Base-by-base conservation (phyloP, 2,797 vertebrate genomes). In the Galagoides demidoff region DNA sequence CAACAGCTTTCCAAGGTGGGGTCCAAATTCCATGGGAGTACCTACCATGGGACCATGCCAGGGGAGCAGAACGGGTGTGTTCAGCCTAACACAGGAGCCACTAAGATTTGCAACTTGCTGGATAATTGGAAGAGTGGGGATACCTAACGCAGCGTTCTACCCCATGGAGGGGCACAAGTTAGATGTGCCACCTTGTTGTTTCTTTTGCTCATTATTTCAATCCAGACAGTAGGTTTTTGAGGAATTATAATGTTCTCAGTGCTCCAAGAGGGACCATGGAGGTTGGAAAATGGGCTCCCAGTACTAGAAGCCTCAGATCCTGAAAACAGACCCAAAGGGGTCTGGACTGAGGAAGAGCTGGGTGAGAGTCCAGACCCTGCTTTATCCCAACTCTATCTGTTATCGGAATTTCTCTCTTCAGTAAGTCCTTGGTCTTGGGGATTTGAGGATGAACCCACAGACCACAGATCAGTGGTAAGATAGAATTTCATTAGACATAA, bases 161-260 rank as follows among this genome's bases (percentile, higher is more conserved):
- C 27, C 77, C 23, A 2, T 5, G 17, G 89, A 27, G n/a, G 79
- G 64, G 52, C 22, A 0, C 1, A 23, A 22, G 22, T 77, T n/a
- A 74, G 79, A 49, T 49, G 16, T 8, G 4, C 8, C 3, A 71
- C 73, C 89, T 85, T n/a, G 34, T 55, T 83, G 83, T 94, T 95
- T 92, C 86, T 66, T 91, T 85, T 71, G 45, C 84, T 94, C 93
- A 70, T 96, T 94, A 92, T 94, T 89, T 90, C n/a, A 39, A 71
- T 55, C 73, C 93, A 95, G 97, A 92, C 19, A 2, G 11, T 55
- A 84, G 61, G 55, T 25, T 96, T 96, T 70, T 83, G 37, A 92
- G 84, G 77, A 90, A 59, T 71, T 63, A 45, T 4, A 70, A 71
- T 7, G 49, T 91, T 49, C 81, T 86, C 37, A 1, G 59, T 0